Conservation (phyloP, 2,888 invertebrate genomes). For the Rhorus exstirpatorius region DNA sequence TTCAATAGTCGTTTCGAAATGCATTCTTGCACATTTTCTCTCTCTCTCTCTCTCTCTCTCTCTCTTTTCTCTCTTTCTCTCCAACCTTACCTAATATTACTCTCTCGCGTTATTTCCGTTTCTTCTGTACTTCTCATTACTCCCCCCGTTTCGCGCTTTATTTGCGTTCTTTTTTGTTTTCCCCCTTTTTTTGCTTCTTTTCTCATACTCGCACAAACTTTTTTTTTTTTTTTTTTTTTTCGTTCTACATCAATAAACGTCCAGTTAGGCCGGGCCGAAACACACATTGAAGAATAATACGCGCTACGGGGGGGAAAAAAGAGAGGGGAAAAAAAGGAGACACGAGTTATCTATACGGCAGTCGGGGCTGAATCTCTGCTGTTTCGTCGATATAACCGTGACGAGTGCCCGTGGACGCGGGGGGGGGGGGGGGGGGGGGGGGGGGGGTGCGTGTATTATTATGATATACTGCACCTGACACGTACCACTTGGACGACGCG, state of each 20-base stretch:
- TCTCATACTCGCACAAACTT: too few species aligned
- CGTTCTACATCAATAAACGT: too few species aligned
- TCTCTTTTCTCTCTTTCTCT: conserved; percentile 4
- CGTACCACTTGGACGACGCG: conserved; percentile 41
- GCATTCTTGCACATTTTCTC: neutral
- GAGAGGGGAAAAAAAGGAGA: neutral
- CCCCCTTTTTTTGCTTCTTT: too few species aligned
- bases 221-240: too few species aligned
- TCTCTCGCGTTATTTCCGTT: conserved; percentile 26
- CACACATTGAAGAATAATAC: too few species aligned
- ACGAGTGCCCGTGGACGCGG: neutral
- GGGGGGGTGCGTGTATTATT: neutral
- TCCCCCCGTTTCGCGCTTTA: neutral
- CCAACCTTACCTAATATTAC: conserved; percentile 47
- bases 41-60: conserved; percentile 19
- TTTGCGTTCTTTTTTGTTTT: too few species aligned
- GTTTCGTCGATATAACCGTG: neutral
- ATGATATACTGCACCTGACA: conserved; percentile 50
- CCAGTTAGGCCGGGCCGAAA: neutral
- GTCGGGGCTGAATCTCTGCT: neutral
- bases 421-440: too few species aligned
- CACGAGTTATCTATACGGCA: neutral
- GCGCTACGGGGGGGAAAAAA: too few species aligned
- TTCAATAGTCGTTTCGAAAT: neutral
- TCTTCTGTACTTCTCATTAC: too few species aligned